phyloP scores from a whole-genome alignment of 2,888 invertebrate species.

The Leuctra nigra region DNA sequence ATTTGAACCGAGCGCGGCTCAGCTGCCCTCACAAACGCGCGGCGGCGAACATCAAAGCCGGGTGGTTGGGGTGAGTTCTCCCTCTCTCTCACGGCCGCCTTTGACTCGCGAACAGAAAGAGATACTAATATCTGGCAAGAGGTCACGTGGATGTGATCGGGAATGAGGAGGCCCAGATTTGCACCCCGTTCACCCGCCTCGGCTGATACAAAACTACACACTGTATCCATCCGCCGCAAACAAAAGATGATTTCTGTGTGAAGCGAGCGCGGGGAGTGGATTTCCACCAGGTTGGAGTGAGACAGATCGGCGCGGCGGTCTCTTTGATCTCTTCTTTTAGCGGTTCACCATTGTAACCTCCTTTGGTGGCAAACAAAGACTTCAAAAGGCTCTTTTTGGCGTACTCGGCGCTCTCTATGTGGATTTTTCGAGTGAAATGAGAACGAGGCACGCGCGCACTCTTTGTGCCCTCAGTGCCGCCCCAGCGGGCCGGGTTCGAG shows the following conservation, averaged over 20 bases:
- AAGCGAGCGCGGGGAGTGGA: slow-evolving; percentile 7
- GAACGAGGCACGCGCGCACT: background rate
- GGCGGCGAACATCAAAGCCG: too few relatives aligned
- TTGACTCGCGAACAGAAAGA: too few relatives aligned
- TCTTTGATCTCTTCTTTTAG: slow-evolving; percentile 23
- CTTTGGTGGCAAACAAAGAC: slow-evolving; percentile 29
- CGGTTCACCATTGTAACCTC: slow-evolving; percentile 29
- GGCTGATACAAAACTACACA: slow-evolving; percentile 6
- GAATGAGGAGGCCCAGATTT: too few relatives aligned
- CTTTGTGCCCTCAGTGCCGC: background rate
- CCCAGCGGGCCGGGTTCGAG: too few relatives aligned
- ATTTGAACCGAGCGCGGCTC: too few relatives aligned
- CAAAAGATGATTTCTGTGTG: slow-evolving; percentile 4
- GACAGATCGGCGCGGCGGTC: background rate
- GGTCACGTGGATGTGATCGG: too few relatives aligned
- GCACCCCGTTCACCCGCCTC: too few relatives aligned
- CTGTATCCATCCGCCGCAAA: background rate
- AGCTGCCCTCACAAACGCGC: too few relatives aligned
- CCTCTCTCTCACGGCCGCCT: background rate
- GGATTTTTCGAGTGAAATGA: background rate
- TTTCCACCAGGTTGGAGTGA: background rate
- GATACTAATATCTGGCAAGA: too few relatives aligned
- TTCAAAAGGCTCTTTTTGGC: slow-evolving; percentile 25
- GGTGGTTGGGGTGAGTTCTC: too few relatives aligned
- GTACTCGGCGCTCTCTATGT: slow-evolving; percentile 3